Percentiles rank a stretch among this genome's conserved stretches.
Evolutionary conservation across 1,140 invertebrate genomes (phyloP).

Genomic region (Anagrus nilaparvatae): DNA sequence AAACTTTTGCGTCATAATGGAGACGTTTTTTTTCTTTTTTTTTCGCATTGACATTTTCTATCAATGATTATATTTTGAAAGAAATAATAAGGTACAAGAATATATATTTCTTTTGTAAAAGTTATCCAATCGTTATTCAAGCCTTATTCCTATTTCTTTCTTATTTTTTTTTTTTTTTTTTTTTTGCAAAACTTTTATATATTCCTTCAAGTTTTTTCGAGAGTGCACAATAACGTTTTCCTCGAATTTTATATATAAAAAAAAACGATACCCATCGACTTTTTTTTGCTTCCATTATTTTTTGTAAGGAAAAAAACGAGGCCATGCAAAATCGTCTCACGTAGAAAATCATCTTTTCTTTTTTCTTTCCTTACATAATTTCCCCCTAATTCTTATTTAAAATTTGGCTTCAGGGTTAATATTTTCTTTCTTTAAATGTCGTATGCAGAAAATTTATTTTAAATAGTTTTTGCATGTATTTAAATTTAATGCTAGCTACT

Average conservation of each 20-base stretch:
- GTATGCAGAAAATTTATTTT: too few relatives aligned
- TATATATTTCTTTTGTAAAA: constrained; percentile 6
- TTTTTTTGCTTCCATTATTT: constrained; percentile 17
- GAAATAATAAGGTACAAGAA: background rate
- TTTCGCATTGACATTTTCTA: too few relatives aligned
- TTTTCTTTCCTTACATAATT: background rate
- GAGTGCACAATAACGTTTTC: constrained; percentile 7
- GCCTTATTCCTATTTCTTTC: background rate
- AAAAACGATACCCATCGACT: constrained; percentile 15
- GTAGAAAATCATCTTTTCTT: constrained; percentile 17
- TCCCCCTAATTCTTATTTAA: too few relatives aligned
- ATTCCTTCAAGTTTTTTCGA: constrained; percentile 13
- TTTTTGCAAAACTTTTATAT: too few relatives aligned
- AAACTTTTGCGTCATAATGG: too few relatives aligned
- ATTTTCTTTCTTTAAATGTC: too few relatives aligned
- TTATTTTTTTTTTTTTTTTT: constrained; percentile 1
- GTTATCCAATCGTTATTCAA: constrained; percentile 15
- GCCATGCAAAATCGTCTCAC: constrained; percentile 19
- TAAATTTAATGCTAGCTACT: too few relatives aligned
- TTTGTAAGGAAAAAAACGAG: constrained; percentile 17
- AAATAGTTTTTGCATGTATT: too few relatives aligned
- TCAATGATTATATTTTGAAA: too few relatives aligned
- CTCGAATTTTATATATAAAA: constrained; percentile 5
- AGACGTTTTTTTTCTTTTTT: too few relatives aligned
- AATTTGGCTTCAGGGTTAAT: too few relatives aligned